phyloP scores from a whole-genome alignment of 2,888 invertebrate species.

The Pandemis corylana region DNA sequence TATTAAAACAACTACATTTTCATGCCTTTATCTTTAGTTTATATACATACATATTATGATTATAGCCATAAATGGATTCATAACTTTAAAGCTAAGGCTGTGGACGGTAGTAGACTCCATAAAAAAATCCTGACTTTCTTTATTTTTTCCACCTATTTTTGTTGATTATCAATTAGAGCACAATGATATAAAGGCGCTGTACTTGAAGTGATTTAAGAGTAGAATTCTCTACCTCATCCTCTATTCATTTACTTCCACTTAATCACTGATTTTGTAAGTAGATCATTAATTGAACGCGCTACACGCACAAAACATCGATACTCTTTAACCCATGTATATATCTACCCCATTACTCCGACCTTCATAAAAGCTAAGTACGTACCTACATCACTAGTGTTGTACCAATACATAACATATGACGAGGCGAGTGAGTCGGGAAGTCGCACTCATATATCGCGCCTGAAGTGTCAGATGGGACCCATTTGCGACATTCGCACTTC shows the following conservation, averaged over 20 bases:
- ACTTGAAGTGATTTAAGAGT: background rate
- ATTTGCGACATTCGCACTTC: conserved; percentile 40
- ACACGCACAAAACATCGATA: conserved; percentile 11
- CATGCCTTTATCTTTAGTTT: no score
- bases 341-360: conserved; percentile 15
- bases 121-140: background rate
- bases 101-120: background rate
- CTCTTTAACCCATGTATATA: background rate
- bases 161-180: background rate
- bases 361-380: conserved; percentile 36
- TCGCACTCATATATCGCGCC: conserved; percentile 59
- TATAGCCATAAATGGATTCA: background rate
- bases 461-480: conserved; percentile 51
- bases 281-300: background rate
- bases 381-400: conserved; percentile 24
- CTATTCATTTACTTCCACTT: background rate
- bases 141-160: background rate
- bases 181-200: background rate
- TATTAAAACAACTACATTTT: no score
- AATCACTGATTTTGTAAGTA: background rate
- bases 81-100: background rate
- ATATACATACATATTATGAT: no score
- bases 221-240: background rate
- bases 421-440: conserved; percentile 49
- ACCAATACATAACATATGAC: conserved; percentile 46